Conservation (phyloP, 1,140 invertebrate species). For the Zaprionus davidi region DNA sequence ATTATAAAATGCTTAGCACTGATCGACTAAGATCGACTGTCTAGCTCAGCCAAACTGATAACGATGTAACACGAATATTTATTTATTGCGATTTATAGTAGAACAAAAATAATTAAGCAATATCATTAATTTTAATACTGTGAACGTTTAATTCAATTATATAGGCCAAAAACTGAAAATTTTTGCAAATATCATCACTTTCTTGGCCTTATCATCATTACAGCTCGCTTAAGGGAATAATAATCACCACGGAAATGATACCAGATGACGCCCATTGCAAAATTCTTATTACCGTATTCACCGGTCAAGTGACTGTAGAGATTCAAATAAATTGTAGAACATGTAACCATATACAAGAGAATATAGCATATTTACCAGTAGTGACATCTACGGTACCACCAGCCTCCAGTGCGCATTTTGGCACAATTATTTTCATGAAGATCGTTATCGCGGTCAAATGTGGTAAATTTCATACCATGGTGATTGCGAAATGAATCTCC, state of each 20-base stretch:
- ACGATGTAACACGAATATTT: too few relatives aligned
- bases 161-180: too few relatives aligned
- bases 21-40: too few relatives aligned
- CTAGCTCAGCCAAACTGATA: too few relatives aligned
- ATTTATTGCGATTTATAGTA: too few relatives aligned
- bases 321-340: neutral
- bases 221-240: neutral
- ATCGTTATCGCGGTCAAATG: neutral
- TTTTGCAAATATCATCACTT: too few relatives aligned
- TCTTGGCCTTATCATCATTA: slow-evolving; percentile 2
- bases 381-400: neutral
- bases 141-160: too few relatives aligned
- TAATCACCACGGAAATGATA: neutral
- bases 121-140: too few relatives aligned
- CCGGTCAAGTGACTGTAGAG: neutral
- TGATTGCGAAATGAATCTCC: neutral
- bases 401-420: neutral
- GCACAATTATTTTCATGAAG: neutral
- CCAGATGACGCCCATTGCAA: neutral
- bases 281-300: neutral
- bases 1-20: too few relatives aligned
- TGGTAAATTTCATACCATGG: slow-evolving; percentile 1
- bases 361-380: neutral
- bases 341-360: neutral
- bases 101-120: too few relatives aligned